A percentile compares a stretch with the other conserved stretches of the same genome.
Conservation (phyloP, 2,888 invertebrate genomes). For the Athalia circularis region DNA sequence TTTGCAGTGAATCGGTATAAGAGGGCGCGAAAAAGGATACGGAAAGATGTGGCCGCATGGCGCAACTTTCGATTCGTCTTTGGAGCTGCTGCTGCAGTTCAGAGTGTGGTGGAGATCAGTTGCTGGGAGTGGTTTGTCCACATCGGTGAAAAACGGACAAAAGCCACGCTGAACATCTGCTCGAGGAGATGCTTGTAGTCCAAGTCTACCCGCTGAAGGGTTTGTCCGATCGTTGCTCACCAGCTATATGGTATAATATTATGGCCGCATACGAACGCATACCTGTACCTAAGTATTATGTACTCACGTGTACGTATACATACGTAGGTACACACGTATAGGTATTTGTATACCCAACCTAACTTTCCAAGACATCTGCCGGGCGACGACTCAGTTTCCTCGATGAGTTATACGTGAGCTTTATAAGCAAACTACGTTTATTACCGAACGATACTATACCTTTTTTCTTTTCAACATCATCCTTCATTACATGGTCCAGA, state of each 20-base stretch:
- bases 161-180: slow-evolving; percentile 40
- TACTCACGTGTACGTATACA: not conserved
- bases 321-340: too few species aligned
- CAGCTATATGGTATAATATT: too few species aligned
- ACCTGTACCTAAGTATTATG: slow-evolving; percentile 18
- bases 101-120: slow-evolving; percentile 53
- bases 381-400: slow-evolving; percentile 8
- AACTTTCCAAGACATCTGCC: slow-evolving; percentile 36
- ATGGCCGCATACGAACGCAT: not conserved
- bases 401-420: not conserved
- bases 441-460: not conserved
- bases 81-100: not conserved
- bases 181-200: slow-evolving; percentile 22
- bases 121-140: slow-evolving; percentile 36
- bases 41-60: too few species aligned
- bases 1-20: too few species aligned
- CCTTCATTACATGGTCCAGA: too few species aligned
- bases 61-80: slow-evolving; percentile 13
- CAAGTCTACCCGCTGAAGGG: slow-evolving; percentile 23
- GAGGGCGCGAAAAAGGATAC: too few species aligned
- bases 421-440: not conserved
- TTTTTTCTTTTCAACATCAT: not conserved
- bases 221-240: not conserved
- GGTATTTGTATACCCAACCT: not conserved
- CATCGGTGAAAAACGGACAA: slow-evolving; percentile 27